Evolutionary conservation across 2,888 invertebrate species (phyloP).

Genomic region (Himalopsyche anomala): DNA sequence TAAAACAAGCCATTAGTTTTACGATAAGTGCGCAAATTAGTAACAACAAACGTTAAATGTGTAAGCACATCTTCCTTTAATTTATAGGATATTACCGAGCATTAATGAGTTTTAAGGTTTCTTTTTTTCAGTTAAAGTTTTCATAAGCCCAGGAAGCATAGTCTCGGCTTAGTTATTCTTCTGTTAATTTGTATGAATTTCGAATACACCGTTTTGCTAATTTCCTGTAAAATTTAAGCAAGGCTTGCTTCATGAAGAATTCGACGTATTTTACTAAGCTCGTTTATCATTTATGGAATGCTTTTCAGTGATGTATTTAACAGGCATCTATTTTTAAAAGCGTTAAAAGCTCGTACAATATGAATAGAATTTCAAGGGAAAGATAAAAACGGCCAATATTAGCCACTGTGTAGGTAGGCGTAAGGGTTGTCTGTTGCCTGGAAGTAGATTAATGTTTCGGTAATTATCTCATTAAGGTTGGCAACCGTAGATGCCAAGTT

Average conservation of each 20-base stretch:
- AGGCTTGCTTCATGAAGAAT: constrained; percentile 18
- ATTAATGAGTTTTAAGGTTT: too few relatives aligned
- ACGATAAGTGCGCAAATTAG: constrained; percentile 1
- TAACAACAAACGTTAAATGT: background rate
- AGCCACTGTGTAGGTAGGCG: constrained; percentile 22
- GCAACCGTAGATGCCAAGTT: constrained; percentile 2
- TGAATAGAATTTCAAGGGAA: constrained; percentile 39
- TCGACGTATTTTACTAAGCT: constrained; percentile 31
- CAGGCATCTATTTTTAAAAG: constrained; percentile 40
- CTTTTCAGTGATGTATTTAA: constrained; percentile 37
- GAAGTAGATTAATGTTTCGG: constrained; percentile 59
- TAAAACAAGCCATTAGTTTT: constrained; percentile 3
- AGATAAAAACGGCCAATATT: constrained; percentile 49
- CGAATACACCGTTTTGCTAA: constrained; percentile 1
- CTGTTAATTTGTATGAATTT: constrained; percentile 27
- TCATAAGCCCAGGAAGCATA: too few relatives aligned
- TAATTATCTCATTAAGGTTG: constrained; percentile 60
- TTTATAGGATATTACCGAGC: background rate
- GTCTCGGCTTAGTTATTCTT: background rate
- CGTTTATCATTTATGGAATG: constrained; percentile 40
- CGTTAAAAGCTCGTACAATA: constrained; percentile 38
- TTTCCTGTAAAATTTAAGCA: background rate
- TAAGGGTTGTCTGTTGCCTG: constrained; percentile 34
- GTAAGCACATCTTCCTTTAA: too few relatives aligned
- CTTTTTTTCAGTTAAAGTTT: too few relatives aligned